A percentile compares a stretch with the other conserved stretches of the same genome.
phyloP scores from a whole-genome alignment of 2,888 invertebrate genomes.

The Lasiommata megera region DNA sequence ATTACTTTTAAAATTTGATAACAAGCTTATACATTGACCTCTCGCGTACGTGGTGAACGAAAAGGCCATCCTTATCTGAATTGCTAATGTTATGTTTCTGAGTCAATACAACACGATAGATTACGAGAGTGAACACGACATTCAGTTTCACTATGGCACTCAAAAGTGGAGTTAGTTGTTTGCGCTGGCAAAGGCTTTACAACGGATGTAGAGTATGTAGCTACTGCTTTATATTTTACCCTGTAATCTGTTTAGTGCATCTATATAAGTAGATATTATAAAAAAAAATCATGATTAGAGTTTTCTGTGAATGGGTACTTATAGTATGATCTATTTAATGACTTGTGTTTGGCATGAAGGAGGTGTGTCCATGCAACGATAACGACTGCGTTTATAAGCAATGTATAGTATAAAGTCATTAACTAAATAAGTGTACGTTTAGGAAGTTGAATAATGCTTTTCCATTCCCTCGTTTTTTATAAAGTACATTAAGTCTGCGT shows the following conservation, averaged over 20 bases:
- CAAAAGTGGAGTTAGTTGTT: constrained; percentile 51
- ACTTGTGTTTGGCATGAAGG: too few species aligned
- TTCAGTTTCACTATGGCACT: constrained; percentile 32
- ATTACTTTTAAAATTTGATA: neutral
- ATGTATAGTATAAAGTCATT: too few species aligned
- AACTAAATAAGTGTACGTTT: too few species aligned
- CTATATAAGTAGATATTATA: neutral
- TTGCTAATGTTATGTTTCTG: constrained; percentile 60
- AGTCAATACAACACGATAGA: constrained; percentile 36
- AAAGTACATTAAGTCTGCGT: too few species aligned
- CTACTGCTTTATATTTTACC: constrained; percentile 5
- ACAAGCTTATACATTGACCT: constrained; percentile 21
- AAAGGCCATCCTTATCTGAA: constrained; percentile 50
- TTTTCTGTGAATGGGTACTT: neutral
- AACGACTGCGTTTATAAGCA: too few species aligned
- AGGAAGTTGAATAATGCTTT: too few species aligned
- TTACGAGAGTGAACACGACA: constrained; percentile 29
- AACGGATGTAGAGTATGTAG: constrained; percentile 57
- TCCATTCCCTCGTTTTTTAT: too few species aligned
- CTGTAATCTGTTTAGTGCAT: neutral
- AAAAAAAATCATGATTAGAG: neutral
- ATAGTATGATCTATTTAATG: neutral
- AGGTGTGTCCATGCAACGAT: too few species aligned
- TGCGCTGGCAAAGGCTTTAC: constrained; percentile 48
- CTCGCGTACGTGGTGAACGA: constrained; percentile 5